Evolutionary conservation across 2,888 invertebrate genomes (phyloP), one percentile per base, ranked within the genome.

Genomic region (Agelastica alni): DNA sequence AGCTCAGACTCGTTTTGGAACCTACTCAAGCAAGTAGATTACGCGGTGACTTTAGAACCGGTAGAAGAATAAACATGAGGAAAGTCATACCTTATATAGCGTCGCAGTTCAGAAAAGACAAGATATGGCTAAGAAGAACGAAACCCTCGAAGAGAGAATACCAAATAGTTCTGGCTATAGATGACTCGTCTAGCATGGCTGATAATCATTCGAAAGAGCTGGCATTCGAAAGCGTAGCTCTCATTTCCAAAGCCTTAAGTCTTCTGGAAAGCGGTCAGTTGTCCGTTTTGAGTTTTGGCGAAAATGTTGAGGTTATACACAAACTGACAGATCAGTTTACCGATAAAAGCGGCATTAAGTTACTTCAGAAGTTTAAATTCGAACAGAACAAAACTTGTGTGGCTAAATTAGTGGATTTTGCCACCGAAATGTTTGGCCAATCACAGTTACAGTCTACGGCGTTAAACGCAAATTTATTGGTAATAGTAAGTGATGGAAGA

Each of bases 61-160:
- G 99, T 0, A 90, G 95, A 57, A 85, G 99, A 4, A 90, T 99
- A 45, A 99, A 99, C 78, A 99, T 99, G 98, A 85, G 97, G 37
- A 93, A 92, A 73, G 91, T 99, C 48, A 96, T 99, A 71, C 94
- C 98, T 0, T 99, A 99, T 79, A 96, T 99, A 63, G 99, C 99
- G 12, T 97, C 97, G 57, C 93, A 98, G 76, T 99, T 97, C 79
- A 85, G 98, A 36, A 99, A 99, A 75, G 98, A 99, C 75, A 96
- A 97, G 76, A 99, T 99, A 70, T 99, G 99, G 99, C 74, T 99
- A 69, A 82, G 98, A 9, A 81, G 99, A 48, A 97, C 95, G 0
- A 95, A 95, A 75, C 96, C 96, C 0, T 94, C 93, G 1, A 93
- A 95, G 71, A 82, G 99, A 41, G 91, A 98, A 66, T 99, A 99